Evolutionary conservation across 2,888 invertebrate species (phyloP), one percentile per base, ranked within the genome.

Genomic region (Mesorhabditis sp.): DNA sequence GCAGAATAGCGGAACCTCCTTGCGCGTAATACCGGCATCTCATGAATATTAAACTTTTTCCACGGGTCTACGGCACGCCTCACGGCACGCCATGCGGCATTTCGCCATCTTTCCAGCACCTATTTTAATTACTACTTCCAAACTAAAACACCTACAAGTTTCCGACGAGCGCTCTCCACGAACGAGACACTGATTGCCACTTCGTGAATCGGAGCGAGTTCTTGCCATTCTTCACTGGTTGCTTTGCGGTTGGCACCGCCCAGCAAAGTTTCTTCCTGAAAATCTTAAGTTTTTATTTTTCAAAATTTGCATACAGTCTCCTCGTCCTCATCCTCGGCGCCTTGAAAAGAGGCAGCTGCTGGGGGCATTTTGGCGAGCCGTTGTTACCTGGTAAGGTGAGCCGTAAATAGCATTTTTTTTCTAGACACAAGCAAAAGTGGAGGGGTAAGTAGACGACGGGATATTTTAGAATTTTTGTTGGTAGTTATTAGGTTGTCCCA

Each of bases 1-100:
- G 89, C 87, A 76, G 88, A 88, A 82, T 89, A 89, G 41, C 89
- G 85, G 79, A 88, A 87, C 5, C 89, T 83, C 45, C 83, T 83
- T 63, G 87, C 88, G 41, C 80, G 83, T 76, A 89, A 88, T 3
- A 86, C 84, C 45, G 86, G 86, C 45, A 86, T 85, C 45, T 87
- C 85, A 67, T 88, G 87, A 50, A 89, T 85, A 73, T 88, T 87
- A 77, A 87, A 88, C 71, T 86, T 83, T 72, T 68, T 86, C 89
- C 89, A 89, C 0, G 89, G 88, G 79, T 89, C 89, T 61, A 69
- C 78, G 75, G 74, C 83, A 74, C 45, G 83, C 82, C 70, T 67
- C 6, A 70, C 44, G 3, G 75, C 77, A 58, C 73, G 65, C 7
- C 75, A 66, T n/a, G 80, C 80, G 6, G 77, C 80, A 13, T 43